A percentile compares a stretch with the other conserved stretches of the same genome.
Evolutionary conservation across 2,797 vertebrate species (phyloP).

Genomic region (Taeniopygia guttata): DNA sequence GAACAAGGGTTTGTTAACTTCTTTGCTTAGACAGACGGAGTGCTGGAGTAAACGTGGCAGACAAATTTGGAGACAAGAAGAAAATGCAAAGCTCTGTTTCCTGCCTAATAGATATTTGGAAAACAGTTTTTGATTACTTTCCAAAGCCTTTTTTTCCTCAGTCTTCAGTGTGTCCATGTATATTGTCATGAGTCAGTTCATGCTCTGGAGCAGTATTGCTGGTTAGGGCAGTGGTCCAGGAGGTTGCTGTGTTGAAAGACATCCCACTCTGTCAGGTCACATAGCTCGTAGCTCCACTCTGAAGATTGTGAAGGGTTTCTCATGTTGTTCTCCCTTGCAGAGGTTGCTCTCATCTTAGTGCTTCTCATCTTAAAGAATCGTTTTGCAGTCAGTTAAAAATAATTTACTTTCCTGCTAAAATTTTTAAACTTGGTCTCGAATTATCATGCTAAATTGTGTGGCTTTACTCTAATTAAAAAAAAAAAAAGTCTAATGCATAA

Average conservation of each 20-base stretch:
- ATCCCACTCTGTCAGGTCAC: neutral
- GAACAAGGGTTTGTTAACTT: neutral
- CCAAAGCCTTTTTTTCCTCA: neutral
- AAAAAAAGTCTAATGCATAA: neutral
- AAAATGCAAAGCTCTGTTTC: neutral
- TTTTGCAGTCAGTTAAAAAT: neutral
- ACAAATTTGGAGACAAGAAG: neutral
- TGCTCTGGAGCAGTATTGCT: neutral
- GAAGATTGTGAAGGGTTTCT: neutral
- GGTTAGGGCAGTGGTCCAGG: neutral
- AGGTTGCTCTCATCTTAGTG: neutral
- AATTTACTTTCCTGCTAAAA: neutral
- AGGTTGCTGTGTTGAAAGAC: neutral
- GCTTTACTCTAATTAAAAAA: neutral
- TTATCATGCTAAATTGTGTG: neutral
- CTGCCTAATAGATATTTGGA: neutral
- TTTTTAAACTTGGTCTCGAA: neutral
- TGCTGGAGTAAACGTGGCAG: neutral
- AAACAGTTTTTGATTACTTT: neutral
- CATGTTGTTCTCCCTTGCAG: neutral
- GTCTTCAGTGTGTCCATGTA: fast-evolving
- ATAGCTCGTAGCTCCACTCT: neutral
- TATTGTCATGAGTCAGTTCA: fast-evolving
- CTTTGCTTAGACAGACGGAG: neutral
- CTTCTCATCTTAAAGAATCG: neutral